Evolutionary conservation across 1,140 invertebrate genomes (phyloP), one percentile per base, ranked within the genome.

Genomic region (Drosophila elegans): DNA sequence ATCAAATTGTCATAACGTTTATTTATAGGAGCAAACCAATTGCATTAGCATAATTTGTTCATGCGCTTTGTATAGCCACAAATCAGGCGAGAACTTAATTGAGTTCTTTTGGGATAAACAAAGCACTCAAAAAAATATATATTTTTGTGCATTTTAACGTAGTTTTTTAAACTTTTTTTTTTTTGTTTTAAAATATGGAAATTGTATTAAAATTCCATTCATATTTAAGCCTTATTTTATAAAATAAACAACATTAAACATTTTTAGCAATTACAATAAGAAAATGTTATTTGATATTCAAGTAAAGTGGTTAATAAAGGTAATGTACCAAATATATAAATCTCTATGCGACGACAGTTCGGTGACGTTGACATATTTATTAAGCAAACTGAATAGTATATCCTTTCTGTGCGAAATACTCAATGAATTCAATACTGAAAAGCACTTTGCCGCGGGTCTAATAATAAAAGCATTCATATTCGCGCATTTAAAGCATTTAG

Each of bases 1-100:
- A 86, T 88, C 67, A 88, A 86, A 86, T 88, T 83, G 82, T 82
- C 82, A 88, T 88, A 86, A 88, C 69, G 71, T 83, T 72, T 88
- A 86, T 82, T 88, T 88, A 83, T 88, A 76, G 74, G 59, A 55
- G 42, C 53, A 53, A 80, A 48, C 57, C 54, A 75, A 84, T 86
- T 81, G 82, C 83, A 85, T 85, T 85, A 81, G 57, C 83, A 85
- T 86, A 85, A 85, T 78, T 85, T 75, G 74, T 63, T 46, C 72
- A 57, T 56, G 56, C 60, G 48, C 66, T 66, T 72, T 74, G 52
- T 41, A 48, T 34, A 34, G 36, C 25, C 68, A 82, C 78, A 82
- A 78, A 61, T 82, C 74, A 64, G 45, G 32, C 69, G 49, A 57
- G 44, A 38, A 46, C 66, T 64, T 79, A 86, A 86, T 88, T 86